Conservation (phyloP, 2,797 vertebrate species). For the Chaetophractus vellerosus region DNA sequence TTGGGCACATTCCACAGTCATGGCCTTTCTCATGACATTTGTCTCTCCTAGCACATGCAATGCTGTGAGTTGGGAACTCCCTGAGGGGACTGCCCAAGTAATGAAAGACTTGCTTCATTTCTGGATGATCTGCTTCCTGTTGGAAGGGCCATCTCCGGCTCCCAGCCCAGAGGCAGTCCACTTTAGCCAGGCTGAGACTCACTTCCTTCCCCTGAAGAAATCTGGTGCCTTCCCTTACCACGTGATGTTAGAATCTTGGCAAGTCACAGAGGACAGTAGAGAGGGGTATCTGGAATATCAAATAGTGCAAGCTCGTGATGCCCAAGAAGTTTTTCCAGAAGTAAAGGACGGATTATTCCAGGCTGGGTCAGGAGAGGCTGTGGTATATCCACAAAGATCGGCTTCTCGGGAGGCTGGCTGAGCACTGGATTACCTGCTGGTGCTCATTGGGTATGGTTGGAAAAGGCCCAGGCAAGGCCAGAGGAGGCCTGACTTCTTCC, state of each 20-base stretch:
- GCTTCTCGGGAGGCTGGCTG: background rate
- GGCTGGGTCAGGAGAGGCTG: background rate
- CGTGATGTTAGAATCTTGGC: background rate
- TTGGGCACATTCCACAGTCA: constrained; percentile 66
- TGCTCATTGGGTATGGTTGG: background rate
- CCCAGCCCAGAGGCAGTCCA: background rate
- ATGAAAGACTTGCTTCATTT: constrained; percentile 50
- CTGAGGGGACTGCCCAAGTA: constrained; percentile 46
- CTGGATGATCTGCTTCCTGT: constrained; percentile 24
- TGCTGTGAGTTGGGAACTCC: constrained; percentile 12
- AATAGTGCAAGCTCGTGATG: background rate
- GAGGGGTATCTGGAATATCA: background rate
- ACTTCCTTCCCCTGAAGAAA: constrained; percentile 12
- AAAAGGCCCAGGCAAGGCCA: background rate
- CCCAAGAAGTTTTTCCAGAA: background rate
- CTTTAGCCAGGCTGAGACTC: constrained; percentile 3
- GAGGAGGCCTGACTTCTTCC: background rate
- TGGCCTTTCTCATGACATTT: constrained; percentile 77
- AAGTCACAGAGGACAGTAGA: background rate
- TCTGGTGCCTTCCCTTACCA: background rate
- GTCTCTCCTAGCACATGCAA: background rate
- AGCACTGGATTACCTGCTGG: background rate
- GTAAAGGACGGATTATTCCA: background rate
- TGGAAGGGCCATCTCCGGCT: constrained; percentile 26
- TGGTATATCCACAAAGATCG: background rate